phyloP scores from a whole-genome alignment of 2,113 vertebrate genomes.

The Rhinolophus ferrumequinum region DNA sequence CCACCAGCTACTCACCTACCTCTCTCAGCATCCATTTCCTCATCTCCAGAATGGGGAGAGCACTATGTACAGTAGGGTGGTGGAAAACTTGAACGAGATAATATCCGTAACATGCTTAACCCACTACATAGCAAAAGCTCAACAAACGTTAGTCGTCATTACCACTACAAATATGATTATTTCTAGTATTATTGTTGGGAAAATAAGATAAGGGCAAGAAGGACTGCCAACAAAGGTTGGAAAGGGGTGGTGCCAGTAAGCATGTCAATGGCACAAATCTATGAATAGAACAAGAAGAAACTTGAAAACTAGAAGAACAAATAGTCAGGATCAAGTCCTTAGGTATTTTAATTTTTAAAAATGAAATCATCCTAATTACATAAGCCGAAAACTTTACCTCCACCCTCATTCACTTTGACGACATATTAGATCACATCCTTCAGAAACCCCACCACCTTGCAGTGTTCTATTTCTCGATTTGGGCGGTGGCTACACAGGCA shows the following conservation, averaged over 20 bases:
- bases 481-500: neutral
- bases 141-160: conserved; percentile 10
- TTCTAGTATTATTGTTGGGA: neutral
- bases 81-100: neutral
- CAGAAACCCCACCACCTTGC: neutral
- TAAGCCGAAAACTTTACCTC: neutral
- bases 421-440: neutral
- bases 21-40: conserved; percentile 10
- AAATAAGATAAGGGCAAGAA: neutral
- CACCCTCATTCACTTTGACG: neutral
- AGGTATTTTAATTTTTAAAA: neutral
- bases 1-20: neutral
- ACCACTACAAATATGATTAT: neutral
- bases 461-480: conserved; percentile 10
- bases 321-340: neutral
- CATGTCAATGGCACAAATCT: neutral
- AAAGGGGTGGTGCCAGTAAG: neutral
- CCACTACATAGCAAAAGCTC: conserved; percentile 42
- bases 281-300: neutral
- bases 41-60: neutral
- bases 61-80: neutral
- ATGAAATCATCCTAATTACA: neutral
- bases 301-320: neutral
- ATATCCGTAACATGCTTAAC: neutral
- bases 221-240: neutral